Evolutionary conservation across 2,888 invertebrate species (phyloP).

Genomic region (Geophilus truncorum): DNA sequence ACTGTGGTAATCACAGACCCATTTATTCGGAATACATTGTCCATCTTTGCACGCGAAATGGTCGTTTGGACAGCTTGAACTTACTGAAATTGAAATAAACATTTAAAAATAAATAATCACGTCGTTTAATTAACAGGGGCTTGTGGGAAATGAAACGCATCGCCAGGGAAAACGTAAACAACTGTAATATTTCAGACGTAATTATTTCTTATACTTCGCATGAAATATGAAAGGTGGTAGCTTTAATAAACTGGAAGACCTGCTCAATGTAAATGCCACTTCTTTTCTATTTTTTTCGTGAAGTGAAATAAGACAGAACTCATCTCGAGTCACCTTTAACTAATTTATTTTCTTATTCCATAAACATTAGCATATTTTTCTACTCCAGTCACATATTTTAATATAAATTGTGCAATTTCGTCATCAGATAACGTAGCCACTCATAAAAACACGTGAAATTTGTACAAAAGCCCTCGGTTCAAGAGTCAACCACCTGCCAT

Average conservation of each 20-base stretch:
- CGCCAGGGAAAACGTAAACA: no score
- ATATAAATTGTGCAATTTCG: not conserved
- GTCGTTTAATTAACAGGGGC: no score
- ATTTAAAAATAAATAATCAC: not conserved
- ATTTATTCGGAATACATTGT: slow-evolving; percentile 46
- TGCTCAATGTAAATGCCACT: no score
- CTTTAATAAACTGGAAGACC: no score
- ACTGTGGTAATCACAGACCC: slow-evolving; percentile 79
- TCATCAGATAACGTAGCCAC: not conserved
- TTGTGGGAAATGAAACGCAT: no score
- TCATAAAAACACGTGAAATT: not conserved
- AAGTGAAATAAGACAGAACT: not conserved
- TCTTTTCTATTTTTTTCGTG: not conserved
- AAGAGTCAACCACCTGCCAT: not conserved
- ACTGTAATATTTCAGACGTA: no score
- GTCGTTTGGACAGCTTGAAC: slow-evolving; percentile 37
- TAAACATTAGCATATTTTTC: not conserved
- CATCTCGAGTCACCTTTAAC: not conserved
- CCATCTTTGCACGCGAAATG: slow-evolving; percentile 44
- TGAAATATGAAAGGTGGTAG: no score
- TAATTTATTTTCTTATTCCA: not conserved
- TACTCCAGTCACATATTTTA: not conserved
- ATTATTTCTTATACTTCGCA: no score
- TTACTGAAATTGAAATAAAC: not conserved
- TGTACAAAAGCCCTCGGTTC: not conserved